Evolutionary conservation across 2,113 vertebrate genomes (phyloP).

Genomic region (Syrmaticus mikado): DNA sequence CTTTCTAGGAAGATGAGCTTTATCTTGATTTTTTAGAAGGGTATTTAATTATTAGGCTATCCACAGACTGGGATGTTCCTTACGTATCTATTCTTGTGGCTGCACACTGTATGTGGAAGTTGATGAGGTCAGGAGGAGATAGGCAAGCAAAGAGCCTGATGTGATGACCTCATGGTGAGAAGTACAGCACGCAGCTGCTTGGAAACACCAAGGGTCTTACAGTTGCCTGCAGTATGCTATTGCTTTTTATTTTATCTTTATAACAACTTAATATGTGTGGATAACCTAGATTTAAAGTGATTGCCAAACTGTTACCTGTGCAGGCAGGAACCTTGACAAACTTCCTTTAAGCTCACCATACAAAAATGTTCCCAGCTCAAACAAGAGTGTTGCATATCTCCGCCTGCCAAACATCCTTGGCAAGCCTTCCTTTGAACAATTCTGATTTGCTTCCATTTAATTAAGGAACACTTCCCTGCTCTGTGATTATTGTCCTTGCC

Average conservation of each 20-base stretch:
- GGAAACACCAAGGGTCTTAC: background rate
- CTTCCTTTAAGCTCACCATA: background rate
- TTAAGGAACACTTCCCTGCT: constrained; percentile 41
- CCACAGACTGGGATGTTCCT: background rate
- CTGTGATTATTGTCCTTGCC: constrained; percentile 55
- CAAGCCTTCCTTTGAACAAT: constrained; percentile 22
- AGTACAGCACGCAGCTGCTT: background rate
- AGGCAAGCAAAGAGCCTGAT: background rate
- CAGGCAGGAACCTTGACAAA: background rate
- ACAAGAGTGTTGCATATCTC: background rate
- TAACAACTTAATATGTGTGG: rapidly evolving
- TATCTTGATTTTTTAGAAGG: background rate
- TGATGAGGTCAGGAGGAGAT: background rate
- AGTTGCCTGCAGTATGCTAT: rapidly evolving
- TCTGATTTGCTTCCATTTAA: constrained; percentile 53
- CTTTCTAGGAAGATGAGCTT: background rate
- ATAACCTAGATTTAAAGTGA: background rate
- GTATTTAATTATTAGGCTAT: background rate
- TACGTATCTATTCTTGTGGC: rapidly evolving
- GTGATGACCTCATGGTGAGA: background rate
- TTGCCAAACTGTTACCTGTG: background rate
- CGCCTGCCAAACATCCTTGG: constrained; percentile 52
- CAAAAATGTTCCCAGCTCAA: background rate
- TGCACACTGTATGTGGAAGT: rapidly evolving
- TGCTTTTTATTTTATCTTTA: background rate